A percentile compares a stretch with the other conserved stretches of the same genome.
These are phyloP conservation scores for Phalloptychus januarius DNA, from an alignment of 2,797 vertebrate genomes.

Conservation along the genomic window DNA sequence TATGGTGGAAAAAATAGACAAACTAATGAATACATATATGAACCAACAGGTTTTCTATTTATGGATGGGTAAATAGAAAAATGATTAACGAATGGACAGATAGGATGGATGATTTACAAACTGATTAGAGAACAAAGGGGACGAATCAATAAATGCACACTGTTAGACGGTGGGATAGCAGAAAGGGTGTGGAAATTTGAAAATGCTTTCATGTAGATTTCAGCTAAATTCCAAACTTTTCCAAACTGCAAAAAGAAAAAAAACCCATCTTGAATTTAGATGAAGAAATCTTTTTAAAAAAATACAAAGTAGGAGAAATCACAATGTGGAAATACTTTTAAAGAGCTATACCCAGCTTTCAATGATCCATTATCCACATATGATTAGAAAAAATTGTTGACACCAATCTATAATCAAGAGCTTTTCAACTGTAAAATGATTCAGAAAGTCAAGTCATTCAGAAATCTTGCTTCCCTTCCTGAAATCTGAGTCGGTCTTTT, in stretches of 20 bases:
- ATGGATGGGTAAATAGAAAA: not conserved
- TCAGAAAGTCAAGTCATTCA: not conserved
- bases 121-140: not conserved
- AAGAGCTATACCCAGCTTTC: not conserved
- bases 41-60: not conserved
- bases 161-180: not conserved
- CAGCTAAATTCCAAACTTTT: not conserved
- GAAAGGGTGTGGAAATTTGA: not conserved
- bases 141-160: not conserved
- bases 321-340: not conserved
- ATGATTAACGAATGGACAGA: not conserved
- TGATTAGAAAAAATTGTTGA: not conserved
- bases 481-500: not conserved
- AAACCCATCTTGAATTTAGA: not conserved
- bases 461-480: not conserved
- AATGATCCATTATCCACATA: not conserved
- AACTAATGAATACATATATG: not conserved
- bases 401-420: not conserved
- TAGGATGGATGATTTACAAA: not conserved
- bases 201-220: not conserved
- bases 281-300: not conserved
- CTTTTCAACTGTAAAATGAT: not conserved
- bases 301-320: not conserved
- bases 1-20: not conserved
- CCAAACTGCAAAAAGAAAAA: not conserved